These are phyloP conservation scores for Ahaetulla prasina DNA, from an alignment of 2,113 vertebrate genomes.

Conservation along the genomic window DNA sequence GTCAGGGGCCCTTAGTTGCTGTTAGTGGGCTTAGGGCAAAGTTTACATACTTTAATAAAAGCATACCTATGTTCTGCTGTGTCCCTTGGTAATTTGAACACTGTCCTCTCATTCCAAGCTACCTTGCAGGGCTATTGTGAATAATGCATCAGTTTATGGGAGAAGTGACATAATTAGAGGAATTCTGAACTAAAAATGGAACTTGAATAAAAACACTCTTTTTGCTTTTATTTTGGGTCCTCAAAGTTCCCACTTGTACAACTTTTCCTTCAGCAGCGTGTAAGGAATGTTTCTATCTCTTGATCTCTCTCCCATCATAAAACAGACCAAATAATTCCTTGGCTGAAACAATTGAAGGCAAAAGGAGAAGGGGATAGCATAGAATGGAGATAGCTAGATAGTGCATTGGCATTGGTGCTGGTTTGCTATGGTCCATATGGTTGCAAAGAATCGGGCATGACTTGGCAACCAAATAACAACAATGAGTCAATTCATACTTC, in stretches of 20 bases:
- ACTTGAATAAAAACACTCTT: no score
- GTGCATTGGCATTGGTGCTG: background rate
- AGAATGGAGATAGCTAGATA: background rate
- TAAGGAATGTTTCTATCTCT: background rate
- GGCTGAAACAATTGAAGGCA: background rate
- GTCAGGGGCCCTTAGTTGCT: background rate
- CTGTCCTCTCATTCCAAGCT: background rate
- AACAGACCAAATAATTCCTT: background rate
- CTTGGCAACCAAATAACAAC: background rate
- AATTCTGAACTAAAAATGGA: background rate
- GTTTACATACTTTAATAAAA: no score
- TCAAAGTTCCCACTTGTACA: background rate
- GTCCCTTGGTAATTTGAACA: background rate
- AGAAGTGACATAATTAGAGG: background rate
- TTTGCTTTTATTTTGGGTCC: background rate
- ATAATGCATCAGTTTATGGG: background rate
- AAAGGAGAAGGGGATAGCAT: background rate
- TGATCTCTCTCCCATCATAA: background rate
- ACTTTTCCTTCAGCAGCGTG: background rate
- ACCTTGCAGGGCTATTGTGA: background rate
- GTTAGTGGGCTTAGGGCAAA: background rate
- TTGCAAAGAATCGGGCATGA: background rate
- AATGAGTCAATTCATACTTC: background rate
- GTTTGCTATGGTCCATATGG: no score
- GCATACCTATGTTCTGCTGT: background rate